A percentile compares a stretch with the other conserved stretches of the same genome.
Conservation (phyloP, 2,888 invertebrate species). For the Cheilosia pagana region DNA sequence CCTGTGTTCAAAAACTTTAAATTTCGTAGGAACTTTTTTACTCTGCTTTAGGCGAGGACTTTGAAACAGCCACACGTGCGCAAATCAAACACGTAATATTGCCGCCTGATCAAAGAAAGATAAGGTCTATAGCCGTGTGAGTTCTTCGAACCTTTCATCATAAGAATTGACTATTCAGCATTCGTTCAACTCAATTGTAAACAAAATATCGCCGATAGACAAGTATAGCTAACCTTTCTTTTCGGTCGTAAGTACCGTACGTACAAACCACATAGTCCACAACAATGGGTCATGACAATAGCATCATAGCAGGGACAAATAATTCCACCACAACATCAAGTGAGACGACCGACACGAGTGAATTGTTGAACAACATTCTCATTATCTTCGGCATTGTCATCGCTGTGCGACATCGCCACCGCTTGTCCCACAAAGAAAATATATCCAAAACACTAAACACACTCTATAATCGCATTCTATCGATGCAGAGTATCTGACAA, state of each 20-base stretch:
- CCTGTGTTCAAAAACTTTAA: too few species aligned
- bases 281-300: background rate
- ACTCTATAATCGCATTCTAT: constrained; percentile 2
- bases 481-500: background rate
- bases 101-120: too few species aligned
- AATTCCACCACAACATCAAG: constrained; percentile 6
- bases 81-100: too few species aligned
- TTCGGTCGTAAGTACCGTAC: too few species aligned
- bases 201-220: background rate
- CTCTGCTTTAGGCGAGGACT: too few species aligned
- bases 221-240: background rate
- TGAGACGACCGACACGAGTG: constrained; percentile 1
- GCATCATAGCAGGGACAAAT: constrained; percentile 2
- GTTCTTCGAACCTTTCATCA: too few species aligned
- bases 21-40: too few species aligned
- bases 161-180: too few species aligned
- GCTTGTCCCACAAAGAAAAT: background rate
- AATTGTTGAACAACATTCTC: constrained; percentile 41
- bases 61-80: too few species aligned
- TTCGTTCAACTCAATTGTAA: too few species aligned
- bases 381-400: constrained; percentile 29
- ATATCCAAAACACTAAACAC: background rate
- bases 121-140: too few species aligned
- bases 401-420: background rate
- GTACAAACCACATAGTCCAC: too few species aligned